Conservation (phyloP, 1,140 invertebrate species). For the Tigriopus japonicus region DNA sequence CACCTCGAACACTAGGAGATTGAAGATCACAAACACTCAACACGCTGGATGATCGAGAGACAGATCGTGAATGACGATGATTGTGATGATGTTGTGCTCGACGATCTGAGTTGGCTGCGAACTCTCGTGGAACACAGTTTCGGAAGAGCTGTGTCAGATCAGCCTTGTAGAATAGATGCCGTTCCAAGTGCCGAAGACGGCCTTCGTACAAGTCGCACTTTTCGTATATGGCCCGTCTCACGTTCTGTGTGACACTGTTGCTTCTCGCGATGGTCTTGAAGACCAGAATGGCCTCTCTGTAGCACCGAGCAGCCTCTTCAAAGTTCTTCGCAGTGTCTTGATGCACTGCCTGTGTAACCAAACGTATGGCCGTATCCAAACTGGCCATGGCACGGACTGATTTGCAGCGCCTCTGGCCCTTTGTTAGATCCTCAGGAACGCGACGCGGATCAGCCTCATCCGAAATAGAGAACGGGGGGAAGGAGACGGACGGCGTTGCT, state of each 20-base stretch:
- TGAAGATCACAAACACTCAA: too few relatives aligned
- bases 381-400: background rate
- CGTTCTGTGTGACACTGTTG: background rate
- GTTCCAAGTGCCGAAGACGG: background rate
- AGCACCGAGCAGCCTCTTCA: background rate
- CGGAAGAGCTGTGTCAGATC: background rate
- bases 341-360: slow-evolving; percentile 1
- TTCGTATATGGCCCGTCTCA: background rate
- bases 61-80: too few relatives aligned
- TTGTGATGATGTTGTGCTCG: background rate
- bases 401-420: too few relatives aligned
- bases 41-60: too few relatives aligned
- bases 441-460: too few relatives aligned
- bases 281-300: slow-evolving; percentile 1
- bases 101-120: background rate
- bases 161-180: background rate
- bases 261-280: background rate
- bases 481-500: too few relatives aligned
- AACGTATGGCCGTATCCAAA: background rate
- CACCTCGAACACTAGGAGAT: too few relatives aligned
- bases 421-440: too few relatives aligned
- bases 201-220: background rate
- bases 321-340: background rate
- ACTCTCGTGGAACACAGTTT: background rate
- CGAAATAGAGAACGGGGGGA: too few relatives aligned